phyloP scores from a whole-genome alignment of 2,113 vertebrate species.

The Siniperca chuatsi region DNA sequence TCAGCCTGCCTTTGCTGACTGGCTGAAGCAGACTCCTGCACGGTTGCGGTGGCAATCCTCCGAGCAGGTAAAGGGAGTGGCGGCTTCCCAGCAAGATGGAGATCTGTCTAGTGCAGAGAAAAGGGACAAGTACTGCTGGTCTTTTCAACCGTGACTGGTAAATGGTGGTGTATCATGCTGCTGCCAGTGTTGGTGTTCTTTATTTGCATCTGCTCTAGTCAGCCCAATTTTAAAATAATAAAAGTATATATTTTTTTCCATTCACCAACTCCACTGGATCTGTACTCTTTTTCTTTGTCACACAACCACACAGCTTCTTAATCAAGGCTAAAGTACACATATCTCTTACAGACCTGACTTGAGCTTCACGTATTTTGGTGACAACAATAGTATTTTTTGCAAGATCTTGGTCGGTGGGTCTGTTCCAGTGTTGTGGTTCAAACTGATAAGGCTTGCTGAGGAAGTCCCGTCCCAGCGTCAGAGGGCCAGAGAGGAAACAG shows the following conservation, averaged over 20 bases:
- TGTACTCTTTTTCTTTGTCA: neutral
- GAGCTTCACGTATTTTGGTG: conserved; percentile 41
- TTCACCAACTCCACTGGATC: neutral
- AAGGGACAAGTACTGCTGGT: neutral
- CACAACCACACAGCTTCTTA: neutral
- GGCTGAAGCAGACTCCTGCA: neutral
- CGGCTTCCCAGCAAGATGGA: neutral
- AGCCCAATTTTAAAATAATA: neutral
- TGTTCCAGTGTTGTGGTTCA: conserved; percentile 81
- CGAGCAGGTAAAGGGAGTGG: neutral
- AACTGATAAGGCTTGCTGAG: conserved; percentile 83
- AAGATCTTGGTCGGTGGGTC: conserved; percentile 49
- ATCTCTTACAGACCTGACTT: neutral
- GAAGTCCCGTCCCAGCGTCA: conserved; percentile 85
- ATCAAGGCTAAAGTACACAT: neutral
- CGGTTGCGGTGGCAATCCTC: neutral
- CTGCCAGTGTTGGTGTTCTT: neutral
- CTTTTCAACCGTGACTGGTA: neutral
- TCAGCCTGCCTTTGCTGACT: too few species aligned
- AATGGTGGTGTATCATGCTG: neutral
- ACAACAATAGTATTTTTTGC: conserved; percentile 67
- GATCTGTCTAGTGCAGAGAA: neutral
- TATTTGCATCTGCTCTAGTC: neutral
- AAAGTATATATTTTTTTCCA: neutral
- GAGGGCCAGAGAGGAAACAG: conserved; percentile 80